Base-by-base conservation (phyloP, 2,888 invertebrate species). In the Synanthedon vespiformis region DNA sequence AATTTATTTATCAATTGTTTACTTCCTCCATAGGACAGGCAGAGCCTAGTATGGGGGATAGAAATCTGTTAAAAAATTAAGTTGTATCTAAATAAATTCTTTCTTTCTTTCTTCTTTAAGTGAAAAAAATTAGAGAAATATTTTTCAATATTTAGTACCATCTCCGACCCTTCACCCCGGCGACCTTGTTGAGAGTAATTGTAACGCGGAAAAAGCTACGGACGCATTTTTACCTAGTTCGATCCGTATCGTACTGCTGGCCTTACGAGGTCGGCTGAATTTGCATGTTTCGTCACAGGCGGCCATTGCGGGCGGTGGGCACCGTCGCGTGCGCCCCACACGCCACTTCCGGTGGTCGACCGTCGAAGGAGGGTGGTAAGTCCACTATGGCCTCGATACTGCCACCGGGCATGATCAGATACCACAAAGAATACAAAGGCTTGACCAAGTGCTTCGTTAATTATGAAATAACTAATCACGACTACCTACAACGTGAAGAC, bases 291-390 rank as follows among this genome's bases (percentile, higher is more conserved):
- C 60, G 60, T 58, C 58, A 56, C 58, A 53, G 41, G 53, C 41
- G 56, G 55, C 40, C 53, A 51, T 48, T 40, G 52, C 53, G 53
- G 51, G 54, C 62, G 53, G 54, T 53, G 10, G 40, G 51, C 13
- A n/a, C 12, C 54, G 55, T 82, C 81, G 82, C 81, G 83, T 82
- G 83, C 72, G 70, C 65, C 60, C 68, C 70, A 67, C 76, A 62
- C 70, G 74, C 74, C 64, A 74, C 80, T 81, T 82, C 81, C 82
- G 80, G 77, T 62, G 62, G 61, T 59, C 54, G 58, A 62, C 53
- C 44, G 53, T 55, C 55, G 54, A 34, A 10, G 34, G 34, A 34
- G 34, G 50, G 49, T 56, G 58, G 58, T 57, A 60, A 52, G 56
- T 58, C 53, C 57, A 55, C 67, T 70, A 64, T 77, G 83, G 79